Evolutionary conservation across 2,888 invertebrate species (phyloP).

Genomic region (Drosophila paramelanica): DNA sequence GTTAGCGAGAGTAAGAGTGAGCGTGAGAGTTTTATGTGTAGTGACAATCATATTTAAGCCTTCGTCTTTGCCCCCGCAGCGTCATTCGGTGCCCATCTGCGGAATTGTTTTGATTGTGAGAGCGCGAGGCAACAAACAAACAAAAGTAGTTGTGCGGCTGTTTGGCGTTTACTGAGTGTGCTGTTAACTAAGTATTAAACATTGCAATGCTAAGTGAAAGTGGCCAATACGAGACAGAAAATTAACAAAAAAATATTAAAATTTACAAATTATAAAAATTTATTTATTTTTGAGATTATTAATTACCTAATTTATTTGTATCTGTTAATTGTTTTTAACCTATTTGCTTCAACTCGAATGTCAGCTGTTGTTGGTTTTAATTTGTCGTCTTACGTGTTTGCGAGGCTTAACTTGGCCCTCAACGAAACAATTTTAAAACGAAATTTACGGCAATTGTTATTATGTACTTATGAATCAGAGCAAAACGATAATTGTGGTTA

Average conservation of each 20-base stretch:
- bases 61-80: conserved; percentile 24
- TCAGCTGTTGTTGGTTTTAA: conserved; percentile 37
- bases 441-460: conserved; percentile 16
- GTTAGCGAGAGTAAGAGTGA: conserved; percentile 8
- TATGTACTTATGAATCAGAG: conserved; percentile 24
- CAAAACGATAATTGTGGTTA: background rate
- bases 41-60: conserved; percentile 39
- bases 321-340: conserved; percentile 36
- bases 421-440: background rate
- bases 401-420: conserved; percentile 1
- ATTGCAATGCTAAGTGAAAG: conserved; percentile 44
- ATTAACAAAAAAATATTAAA: conserved; percentile 10
- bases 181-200: conserved; percentile 22
- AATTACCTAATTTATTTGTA: conserved; percentile 39
- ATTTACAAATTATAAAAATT: too few species aligned
- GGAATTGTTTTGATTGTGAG: conserved; percentile 59
- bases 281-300: background rate
- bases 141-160: conserved; percentile 26
- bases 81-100: conserved; percentile 32
- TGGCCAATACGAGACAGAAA: conserved; percentile 14
- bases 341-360: conserved; percentile 32
- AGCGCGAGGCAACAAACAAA: conserved; percentile 39
- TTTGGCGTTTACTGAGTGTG: conserved; percentile 25
- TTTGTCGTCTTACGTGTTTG: conserved; percentile 13
- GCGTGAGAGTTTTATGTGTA: conserved; percentile 34